Conservation (phyloP, 2,888 invertebrate species). For the Hecatera dysodea region DNA sequence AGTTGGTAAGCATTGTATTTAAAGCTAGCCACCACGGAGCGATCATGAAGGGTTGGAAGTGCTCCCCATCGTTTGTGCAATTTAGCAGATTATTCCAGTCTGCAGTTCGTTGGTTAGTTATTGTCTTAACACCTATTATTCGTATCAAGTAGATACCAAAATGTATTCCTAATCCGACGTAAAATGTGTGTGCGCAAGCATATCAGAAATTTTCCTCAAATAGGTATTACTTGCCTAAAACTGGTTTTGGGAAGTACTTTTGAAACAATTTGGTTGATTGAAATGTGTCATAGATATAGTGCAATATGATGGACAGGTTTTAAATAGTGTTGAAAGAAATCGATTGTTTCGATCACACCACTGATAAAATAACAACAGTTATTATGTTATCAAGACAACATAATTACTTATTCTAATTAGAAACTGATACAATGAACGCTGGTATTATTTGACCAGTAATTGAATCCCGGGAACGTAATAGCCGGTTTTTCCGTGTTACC, state of each 20-base stretch:
- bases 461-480: conserved; percentile 32
- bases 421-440: conserved; percentile 38
- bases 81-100: conserved; percentile 53
- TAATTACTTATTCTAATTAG: conserved; percentile 47
- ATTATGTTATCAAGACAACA: conserved; percentile 52
- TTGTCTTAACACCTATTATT: conserved; percentile 11
- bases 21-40: conserved; percentile 48
- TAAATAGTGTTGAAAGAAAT: conserved; percentile 14
- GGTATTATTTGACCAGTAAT: conserved; percentile 47
- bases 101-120: conserved; percentile 12
- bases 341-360: conserved; percentile 9
- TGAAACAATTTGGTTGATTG: not conserved
- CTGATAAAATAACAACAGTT: conserved; percentile 47
- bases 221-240: not conserved
- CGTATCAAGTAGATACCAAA: not conserved
- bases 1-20: conserved; percentile 45
- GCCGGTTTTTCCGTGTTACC: conserved; percentile 21
- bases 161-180: not conserved
- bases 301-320: not conserved
- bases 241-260: conserved; percentile 2
- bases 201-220: conserved; percentile 3
- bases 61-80: conserved; percentile 49
- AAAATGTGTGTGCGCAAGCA: not conserved
- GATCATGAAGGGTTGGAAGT: conserved; percentile 51
- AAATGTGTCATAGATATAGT: not conserved